phyloP scores from a whole-genome alignment of 2,113 vertebrate species.

The Cochlearius cochlearius region DNA sequence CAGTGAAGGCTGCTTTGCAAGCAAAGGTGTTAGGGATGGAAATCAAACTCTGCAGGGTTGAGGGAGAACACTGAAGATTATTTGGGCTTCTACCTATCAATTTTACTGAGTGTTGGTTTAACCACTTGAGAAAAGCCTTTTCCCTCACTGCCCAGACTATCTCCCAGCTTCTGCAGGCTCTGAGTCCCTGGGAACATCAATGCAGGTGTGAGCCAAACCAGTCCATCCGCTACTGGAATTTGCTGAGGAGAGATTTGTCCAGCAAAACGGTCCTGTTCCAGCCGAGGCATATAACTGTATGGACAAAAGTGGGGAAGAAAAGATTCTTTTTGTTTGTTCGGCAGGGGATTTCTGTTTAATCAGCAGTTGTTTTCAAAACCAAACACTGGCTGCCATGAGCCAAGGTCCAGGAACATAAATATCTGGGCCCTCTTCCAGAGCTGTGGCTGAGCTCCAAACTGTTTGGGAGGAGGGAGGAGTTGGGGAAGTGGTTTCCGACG shows the following conservation, averaged over 20 bases:
- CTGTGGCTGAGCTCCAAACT: not conserved
- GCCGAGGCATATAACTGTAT: not conserved
- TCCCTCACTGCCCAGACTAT: not conserved
- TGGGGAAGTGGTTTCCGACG: not conserved
- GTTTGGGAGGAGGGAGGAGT: not conserved
- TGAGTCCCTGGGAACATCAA: not conserved
- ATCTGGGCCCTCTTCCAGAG: constrained; percentile 38
- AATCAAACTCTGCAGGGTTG: not conserved
- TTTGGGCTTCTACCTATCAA: not conserved
- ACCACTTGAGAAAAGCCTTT: not conserved
- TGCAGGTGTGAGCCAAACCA: not conserved
- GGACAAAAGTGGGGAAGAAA: not conserved
- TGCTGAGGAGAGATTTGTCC: not conserved
- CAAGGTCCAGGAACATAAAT: constrained; percentile 42
- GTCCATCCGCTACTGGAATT: not conserved
- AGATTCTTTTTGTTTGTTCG: constrained; percentile 17
- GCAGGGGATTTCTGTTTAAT: constrained; percentile 54
- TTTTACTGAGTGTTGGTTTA: not conserved
- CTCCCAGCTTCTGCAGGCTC: not conserved
- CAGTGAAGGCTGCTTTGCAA: not conserved
- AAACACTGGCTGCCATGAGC: constrained; percentile 41
- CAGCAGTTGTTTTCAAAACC: constrained; percentile 54
- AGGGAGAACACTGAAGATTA: not conserved
- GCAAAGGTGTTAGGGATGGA: not conserved
- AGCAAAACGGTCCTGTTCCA: not conserved